Evolutionary conservation across 2,888 invertebrate species (phyloP).

Genomic region (Dysmachus trigonus): DNA sequence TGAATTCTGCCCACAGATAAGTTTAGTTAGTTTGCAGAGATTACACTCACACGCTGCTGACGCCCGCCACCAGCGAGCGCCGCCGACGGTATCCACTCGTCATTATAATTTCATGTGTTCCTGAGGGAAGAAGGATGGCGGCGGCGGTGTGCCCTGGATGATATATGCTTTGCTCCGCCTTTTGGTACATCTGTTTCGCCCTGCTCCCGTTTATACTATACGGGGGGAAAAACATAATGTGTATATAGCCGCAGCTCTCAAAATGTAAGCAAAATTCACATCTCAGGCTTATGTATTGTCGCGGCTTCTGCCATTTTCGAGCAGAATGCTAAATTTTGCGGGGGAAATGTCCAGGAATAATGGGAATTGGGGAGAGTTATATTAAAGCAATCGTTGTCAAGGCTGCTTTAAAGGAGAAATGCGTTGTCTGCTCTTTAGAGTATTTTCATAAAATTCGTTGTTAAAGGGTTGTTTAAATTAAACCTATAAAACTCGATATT

Average conservation of each 20-base stretch:
- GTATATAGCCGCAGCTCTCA: not conserved
- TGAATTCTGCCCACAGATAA: slow-evolving; percentile 36
- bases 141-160: not conserved
- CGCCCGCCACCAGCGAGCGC: too few relatives aligned
- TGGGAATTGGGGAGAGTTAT: not conserved
- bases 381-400: not conserved
- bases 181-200: not conserved
- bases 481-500: not conserved
- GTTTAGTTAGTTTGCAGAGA: slow-evolving; percentile 31
- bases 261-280: slow-evolving; percentile 12
- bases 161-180: slow-evolving; percentile 5
- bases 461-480: not conserved
- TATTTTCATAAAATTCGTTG: not conserved
- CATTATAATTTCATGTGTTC: not conserved
- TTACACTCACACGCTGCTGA: slow-evolving; percentile 18
- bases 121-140: not conserved
- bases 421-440: not conserved
- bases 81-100: not conserved
- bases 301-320: not conserved
- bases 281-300: not conserved
- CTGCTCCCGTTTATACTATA: not conserved
- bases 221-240: not conserved
- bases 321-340: not conserved
- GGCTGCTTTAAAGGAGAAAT: not conserved
- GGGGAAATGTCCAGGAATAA: not conserved